Conservation (phyloP, 2,113 vertebrate species). For the Zosterops lateralis region DNA sequence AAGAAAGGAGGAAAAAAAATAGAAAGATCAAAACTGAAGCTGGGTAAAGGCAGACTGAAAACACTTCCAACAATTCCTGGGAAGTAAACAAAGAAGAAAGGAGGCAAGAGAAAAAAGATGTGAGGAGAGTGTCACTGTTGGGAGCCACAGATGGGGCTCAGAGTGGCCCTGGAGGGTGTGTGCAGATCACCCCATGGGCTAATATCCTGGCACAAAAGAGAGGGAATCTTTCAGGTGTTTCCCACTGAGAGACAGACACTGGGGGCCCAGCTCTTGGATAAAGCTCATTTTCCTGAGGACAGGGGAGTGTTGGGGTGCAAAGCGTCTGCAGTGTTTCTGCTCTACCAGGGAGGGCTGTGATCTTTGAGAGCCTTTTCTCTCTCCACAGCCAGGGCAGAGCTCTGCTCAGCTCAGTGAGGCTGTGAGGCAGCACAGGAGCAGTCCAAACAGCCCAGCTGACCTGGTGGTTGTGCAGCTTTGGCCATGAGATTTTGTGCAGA, state of each 20-base stretch:
- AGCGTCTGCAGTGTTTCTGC: background rate
- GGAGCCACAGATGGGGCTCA: background rate
- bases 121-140: background rate
- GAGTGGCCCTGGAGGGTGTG: background rate
- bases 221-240: background rate
- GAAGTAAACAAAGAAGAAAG: conserved; percentile 25
- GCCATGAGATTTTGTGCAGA: background rate
- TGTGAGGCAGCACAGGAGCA: background rate
- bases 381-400: background rate
- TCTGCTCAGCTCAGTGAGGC: background rate
- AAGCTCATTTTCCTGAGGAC: background rate
- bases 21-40: background rate
- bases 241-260: background rate
- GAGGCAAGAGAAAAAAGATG: background rate
- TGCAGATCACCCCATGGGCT: background rate
- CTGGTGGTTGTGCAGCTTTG: background rate
- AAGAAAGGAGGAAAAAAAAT: background rate
- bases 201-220: background rate
- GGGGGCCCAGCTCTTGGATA: background rate
- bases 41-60: background rate
- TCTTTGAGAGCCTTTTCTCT: too few species aligned
- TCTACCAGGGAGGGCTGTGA: background rate
- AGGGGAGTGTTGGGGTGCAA: background rate
- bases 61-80: conserved; percentile 7
- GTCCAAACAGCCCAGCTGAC: background rate